These are phyloP conservation scores for Neocrepidodera transversa DNA, from an alignment of 2,888 invertebrate species.

Conservation along the genomic window DNA sequence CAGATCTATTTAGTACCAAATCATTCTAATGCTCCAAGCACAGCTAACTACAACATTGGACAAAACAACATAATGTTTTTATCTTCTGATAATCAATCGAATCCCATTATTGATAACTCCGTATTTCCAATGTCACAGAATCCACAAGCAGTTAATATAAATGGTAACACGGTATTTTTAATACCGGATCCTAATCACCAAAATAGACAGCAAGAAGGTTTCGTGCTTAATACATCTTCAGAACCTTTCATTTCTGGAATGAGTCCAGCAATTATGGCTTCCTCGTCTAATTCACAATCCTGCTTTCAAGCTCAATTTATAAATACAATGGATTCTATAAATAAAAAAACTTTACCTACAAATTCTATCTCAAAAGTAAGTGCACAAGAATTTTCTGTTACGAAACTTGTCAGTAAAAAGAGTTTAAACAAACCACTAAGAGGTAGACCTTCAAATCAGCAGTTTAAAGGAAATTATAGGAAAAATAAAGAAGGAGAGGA, in stretches of 20 bases:
- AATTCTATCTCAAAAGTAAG: neutral
- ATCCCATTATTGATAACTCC: neutral
- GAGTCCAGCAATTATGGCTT: too few species aligned
- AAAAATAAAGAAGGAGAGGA: too few species aligned
- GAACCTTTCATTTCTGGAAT: neutral
- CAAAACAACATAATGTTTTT: neutral
- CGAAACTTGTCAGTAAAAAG: neutral
- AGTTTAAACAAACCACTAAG: neutral
- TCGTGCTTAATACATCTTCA: neutral
- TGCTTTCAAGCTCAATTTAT: neutral
- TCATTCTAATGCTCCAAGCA: neutral
- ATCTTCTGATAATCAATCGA: neutral
- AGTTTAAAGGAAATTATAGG: too few species aligned
- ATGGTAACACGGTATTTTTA: conserved; percentile 1
- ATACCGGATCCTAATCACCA: neutral
- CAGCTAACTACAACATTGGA: neutral
- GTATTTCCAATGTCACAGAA: neutral
- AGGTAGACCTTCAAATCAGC: too few species aligned
- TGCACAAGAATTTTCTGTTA: neutral
- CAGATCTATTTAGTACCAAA: neutral
- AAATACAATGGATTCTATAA: neutral
- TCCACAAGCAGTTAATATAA: neutral
- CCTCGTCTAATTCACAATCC: too few species aligned
- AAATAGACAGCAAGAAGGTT: too few species aligned
- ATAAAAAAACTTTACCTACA: neutral